phyloP scores from a whole-genome alignment of 1,140 invertebrate genomes.

The Drosophila saltans region DNA sequence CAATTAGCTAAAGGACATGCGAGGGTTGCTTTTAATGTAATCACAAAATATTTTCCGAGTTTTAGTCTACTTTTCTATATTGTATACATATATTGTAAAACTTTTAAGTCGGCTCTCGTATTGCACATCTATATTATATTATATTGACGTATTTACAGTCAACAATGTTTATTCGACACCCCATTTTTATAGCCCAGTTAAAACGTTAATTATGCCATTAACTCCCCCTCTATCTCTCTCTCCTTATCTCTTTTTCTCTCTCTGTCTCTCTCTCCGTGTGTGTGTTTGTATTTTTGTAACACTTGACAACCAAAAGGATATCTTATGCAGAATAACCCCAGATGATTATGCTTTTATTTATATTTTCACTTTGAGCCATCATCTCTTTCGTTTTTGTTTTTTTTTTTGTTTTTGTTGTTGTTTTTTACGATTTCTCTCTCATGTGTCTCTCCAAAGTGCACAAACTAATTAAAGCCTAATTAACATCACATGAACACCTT shows the following conservation, averaged over 20 bases:
- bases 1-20: constrained; percentile 1
- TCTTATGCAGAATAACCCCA: constrained; percentile 2
- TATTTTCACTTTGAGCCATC: background rate
- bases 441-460: constrained; percentile 41
- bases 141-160: constrained; percentile 13
- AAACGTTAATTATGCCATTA: constrained; percentile 46
- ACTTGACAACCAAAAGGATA: constrained; percentile 3
- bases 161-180: constrained; percentile 9
- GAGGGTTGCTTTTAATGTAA: background rate
- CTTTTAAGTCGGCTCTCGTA: background rate
- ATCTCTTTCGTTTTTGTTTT: background rate
- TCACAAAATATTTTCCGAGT: no score
- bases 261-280: background rate
- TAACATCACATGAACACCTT: constrained; percentile 25
- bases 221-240: background rate
- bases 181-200: constrained; percentile 11
- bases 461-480: constrained; percentile 65
- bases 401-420: background rate
- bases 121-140: background rate
- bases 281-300: background rate
- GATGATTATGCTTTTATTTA: constrained; percentile 13
- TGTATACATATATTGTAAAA: no score
- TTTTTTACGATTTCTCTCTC: constrained; percentile 39
- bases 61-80: no score
- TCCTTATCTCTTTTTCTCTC: background rate